These are phyloP conservation scores for Silurus lanzhouensis DNA, from an alignment of 2,797 vertebrate species.

Conservation along the genomic window DNA sequence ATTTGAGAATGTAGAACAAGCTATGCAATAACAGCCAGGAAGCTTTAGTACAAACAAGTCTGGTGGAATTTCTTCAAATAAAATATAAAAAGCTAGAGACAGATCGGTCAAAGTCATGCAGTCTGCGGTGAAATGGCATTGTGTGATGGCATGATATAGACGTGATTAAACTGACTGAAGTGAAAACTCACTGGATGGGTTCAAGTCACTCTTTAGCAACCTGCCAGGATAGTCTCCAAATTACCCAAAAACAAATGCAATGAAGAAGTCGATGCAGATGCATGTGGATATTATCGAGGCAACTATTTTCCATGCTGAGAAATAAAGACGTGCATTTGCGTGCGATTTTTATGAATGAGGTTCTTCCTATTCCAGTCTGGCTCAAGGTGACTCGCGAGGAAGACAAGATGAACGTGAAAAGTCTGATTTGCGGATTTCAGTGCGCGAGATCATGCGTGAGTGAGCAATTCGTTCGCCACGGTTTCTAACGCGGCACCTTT, in stretches of 20 bases:
- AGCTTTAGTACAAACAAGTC: neutral
- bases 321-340: neutral
- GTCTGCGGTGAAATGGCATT: neutral
- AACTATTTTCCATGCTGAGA: neutral
- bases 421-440: slow-evolving; percentile 1
- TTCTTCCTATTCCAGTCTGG: neutral
- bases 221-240: neutral
- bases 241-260: neutral
- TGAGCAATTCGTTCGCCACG: neutral
- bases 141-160: neutral
- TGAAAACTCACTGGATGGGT: neutral
- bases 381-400: slow-evolving; percentile 20
- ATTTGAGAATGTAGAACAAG: neutral
- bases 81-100: neutral
- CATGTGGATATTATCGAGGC: neutral
- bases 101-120: neutral
- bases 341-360: neutral
- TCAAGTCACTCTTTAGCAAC: neutral
- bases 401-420: neutral
- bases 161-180: neutral
- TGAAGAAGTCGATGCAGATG: neutral
- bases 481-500: slow-evolving; percentile 33
- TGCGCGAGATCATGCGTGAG: slow-evolving; percentile 9
- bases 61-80: neutral
- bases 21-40: neutral